Evolutionary conservation across 2,113 vertebrate species (phyloP).

Genomic region (Puntigrus tetrazona): DNA sequence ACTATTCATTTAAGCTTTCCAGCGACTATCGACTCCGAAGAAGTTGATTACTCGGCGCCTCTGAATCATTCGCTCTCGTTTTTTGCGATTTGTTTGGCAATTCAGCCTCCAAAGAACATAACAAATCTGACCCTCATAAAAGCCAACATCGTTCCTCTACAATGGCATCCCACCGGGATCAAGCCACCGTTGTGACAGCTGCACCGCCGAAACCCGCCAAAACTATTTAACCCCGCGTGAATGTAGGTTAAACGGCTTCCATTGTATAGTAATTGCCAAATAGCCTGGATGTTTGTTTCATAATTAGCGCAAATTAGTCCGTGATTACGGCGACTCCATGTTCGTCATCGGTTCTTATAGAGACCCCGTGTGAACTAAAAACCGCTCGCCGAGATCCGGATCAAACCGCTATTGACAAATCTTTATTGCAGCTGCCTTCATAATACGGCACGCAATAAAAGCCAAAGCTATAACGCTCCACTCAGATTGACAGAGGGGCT

Average conservation of each 20-base stretch:
- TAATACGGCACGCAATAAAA: background rate
- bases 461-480: background rate
- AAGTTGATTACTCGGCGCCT: background rate
- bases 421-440: background rate
- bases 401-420: background rate
- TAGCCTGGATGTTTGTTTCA: constrained; percentile 18
- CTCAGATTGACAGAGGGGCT: background rate
- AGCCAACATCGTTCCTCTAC: background rate
- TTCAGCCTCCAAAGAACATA: constrained; percentile 3
- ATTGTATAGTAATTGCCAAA: constrained; percentile 21
- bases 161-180: background rate
- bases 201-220: background rate
- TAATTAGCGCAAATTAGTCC: constrained; percentile 1
- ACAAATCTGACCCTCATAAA: background rate
- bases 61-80: background rate
- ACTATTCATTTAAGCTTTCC: constrained; percentile 13
- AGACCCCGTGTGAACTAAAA: no score
- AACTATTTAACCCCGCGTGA: background rate
- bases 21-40: background rate
- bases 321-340: background rate
- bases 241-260: constrained; percentile 17
- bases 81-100: background rate
- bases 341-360: background rate
- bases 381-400: background rate
- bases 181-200: background rate